Base-by-base conservation (phyloP, 92 coral and sea anemone species). In the Desmophyllum pertusum region DNA sequence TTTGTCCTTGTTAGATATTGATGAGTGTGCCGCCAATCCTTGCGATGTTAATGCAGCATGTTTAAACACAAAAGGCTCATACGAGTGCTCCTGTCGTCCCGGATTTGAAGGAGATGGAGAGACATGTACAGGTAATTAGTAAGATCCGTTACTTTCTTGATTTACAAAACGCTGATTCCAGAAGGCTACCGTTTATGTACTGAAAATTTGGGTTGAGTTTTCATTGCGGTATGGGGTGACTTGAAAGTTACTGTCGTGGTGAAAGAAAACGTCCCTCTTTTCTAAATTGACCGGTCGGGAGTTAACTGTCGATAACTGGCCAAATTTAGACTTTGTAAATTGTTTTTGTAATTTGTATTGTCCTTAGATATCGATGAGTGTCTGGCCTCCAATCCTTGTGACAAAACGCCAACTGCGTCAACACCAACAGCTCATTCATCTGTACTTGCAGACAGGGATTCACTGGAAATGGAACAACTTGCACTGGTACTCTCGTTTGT, bases 11-110 rank as follows among this genome's bases (percentile, higher is more conserved):
- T 25, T 50, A 87, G 90, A 87, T 55, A 23, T 87, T 37, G 82
- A 87, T 57, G 90, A 87, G 40, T 86, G 90, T 80, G 45, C 48
- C 33, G 30, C 46, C 14, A 69, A 62, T 50, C 41, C 64, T 1
- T 86, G 89, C 50, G 89, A 78, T 46, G 90, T 21, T 38, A 89
- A 91, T 73, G 95, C 94, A 27, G 83, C 81, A 19, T 93, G 98
- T 73, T 31, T 61, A 10, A 91, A 93, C 83, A 86, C 87, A 7
- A 45, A 76, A 14, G 91, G 85, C 25, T 41, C 70, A 18, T 76
- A 75, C 66, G 27, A 51, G 67, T 84, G 88, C 39, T 18, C 55
- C 19, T 87, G 90, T 39, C 57, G 59, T 21, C 50, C 15, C 10
- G 90, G 90, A 29, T 81, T 73, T 67, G 27, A 21, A 18, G 80